Conservation (phyloP, 2,113 vertebrate genomes). For the Syrmaticus mikado region DNA sequence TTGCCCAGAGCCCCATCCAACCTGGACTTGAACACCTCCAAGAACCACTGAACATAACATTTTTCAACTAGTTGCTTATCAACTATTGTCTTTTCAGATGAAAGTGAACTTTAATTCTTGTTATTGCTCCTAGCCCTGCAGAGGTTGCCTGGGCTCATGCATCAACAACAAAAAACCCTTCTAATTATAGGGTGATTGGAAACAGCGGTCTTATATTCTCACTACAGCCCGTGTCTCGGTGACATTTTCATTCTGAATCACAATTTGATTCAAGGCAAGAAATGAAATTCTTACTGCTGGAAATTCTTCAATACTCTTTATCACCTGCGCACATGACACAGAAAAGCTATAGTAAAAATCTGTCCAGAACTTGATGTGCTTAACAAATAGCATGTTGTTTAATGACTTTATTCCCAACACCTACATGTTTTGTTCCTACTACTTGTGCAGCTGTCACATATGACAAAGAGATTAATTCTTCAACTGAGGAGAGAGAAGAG, state of each 20-base stretch:
- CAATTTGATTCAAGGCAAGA: slow-evolving; percentile 11
- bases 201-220: neutral
- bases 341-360: slow-evolving; percentile 32
- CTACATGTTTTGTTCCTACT: slow-evolving; percentile 70
- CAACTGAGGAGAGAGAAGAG: slow-evolving; percentile 40
- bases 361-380: slow-evolving; percentile 55
- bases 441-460: slow-evolving; percentile 53
- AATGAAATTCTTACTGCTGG: neutral
- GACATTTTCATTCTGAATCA: slow-evolving; percentile 49
- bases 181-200: neutral
- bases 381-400: slow-evolving; percentile 63
- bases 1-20: neutral
- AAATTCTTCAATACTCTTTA: slow-evolving; percentile 22
- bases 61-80: neutral
- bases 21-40: neutral
- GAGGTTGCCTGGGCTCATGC: neutral
- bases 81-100: neutral
- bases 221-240: neutral
- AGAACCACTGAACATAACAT: neutral
- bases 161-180: neutral
- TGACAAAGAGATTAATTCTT: slow-evolving; percentile 56
- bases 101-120: neutral
- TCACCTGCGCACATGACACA: slow-evolving; percentile 52
- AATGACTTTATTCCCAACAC: slow-evolving; percentile 66
- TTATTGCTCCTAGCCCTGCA: neutral